Evolutionary conservation across 2,888 invertebrate species (phyloP), one percentile per base, ranked within the genome.

Genomic region (Clistopyga incitator): DNA sequence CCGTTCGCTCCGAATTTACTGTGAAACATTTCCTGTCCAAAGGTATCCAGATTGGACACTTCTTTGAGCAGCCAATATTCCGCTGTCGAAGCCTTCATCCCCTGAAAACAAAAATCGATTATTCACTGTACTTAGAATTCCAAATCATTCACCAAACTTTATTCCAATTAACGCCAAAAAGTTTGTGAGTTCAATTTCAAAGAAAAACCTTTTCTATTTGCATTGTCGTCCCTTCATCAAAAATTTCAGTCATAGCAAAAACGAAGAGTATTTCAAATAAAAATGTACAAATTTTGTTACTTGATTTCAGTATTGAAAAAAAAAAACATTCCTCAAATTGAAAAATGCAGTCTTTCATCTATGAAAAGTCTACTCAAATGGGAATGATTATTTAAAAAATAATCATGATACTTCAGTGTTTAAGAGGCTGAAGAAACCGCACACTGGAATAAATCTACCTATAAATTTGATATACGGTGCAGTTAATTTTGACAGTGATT

Each of bases 21-120:
- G 91, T 96, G 96, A 92, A 98, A 98, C 86, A 97, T 94, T 92
- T 98, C 97, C 92, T 97, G 97, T 0, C 98, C 98, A 92, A 97
- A 98, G 45, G 96, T 96, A 87, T 96, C 96, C 87, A 97, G 93
- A 85, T 96, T 95, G 6, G 97, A 96, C 77, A 97, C 96, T 92
- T 97, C 96, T 91, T 97, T 96, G 67, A 98, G 93, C 54, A 98
- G 93, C 95, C 97, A 96, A 93, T 98, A 98, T 90, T 97, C 97
- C 2, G 97, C 97, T 54, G 96, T 96, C n/a, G 96, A 95, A 10
- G 95, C 93, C 82, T 96, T 95, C 96, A 97, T 97, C 15, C 95
- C 94, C 91, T 94, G 89, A 70, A 95, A 85, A 74, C 82, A 84
- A 81, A n/a, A 45, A 78, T 56, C 15, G n/a, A 54, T 77, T 67